Conservation (phyloP, 2,888 invertebrate species). For the Euspilapteryx auroguttella region DNA sequence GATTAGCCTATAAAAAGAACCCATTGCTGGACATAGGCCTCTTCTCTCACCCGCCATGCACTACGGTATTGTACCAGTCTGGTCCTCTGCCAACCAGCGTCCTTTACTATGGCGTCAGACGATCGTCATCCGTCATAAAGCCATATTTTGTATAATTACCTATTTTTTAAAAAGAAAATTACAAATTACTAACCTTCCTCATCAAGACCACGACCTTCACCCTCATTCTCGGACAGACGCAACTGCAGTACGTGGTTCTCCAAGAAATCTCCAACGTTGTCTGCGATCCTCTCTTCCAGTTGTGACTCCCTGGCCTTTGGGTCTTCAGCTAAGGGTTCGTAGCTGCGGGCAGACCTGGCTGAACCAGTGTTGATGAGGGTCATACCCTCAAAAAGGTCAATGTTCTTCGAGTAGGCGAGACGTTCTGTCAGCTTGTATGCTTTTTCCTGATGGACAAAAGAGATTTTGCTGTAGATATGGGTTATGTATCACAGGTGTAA, state of each 20-base stretch:
- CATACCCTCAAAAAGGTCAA: slow-evolving; percentile 55
- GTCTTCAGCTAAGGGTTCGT: slow-evolving; percentile 40
- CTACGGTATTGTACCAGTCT: no score
- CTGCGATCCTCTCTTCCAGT: slow-evolving; percentile 41
- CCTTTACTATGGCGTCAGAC: no score
- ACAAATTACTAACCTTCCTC: slow-evolving; percentile 33
- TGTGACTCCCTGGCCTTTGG: slow-evolving; percentile 42
- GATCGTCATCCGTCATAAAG: no score
- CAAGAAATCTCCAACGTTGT: slow-evolving; percentile 43
- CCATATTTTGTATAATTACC: no score
- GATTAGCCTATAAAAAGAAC: not conserved
- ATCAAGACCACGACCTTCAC: slow-evolving; percentile 36
- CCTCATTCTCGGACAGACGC: slow-evolving; percentile 31
- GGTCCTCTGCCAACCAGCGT: no score
- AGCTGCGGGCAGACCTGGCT: slow-evolving; percentile 44
- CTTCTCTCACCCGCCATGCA: no score
- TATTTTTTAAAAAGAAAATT: not conserved
- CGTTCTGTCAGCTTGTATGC: slow-evolving; percentile 62
- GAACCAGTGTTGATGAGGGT: slow-evolving; percentile 50
- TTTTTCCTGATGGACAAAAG: slow-evolving; percentile 47
- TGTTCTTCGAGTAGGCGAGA: slow-evolving; percentile 53
- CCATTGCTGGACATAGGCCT: no score
- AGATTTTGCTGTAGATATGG: not conserved
- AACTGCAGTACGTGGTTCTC: slow-evolving; percentile 49
- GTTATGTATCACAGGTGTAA: no score